A percentile compares a stretch with the other conserved stretches of the same genome.
phyloP scores from a whole-genome alignment of 2,888 invertebrate genomes.

The Punctoribates punctum region DNA sequence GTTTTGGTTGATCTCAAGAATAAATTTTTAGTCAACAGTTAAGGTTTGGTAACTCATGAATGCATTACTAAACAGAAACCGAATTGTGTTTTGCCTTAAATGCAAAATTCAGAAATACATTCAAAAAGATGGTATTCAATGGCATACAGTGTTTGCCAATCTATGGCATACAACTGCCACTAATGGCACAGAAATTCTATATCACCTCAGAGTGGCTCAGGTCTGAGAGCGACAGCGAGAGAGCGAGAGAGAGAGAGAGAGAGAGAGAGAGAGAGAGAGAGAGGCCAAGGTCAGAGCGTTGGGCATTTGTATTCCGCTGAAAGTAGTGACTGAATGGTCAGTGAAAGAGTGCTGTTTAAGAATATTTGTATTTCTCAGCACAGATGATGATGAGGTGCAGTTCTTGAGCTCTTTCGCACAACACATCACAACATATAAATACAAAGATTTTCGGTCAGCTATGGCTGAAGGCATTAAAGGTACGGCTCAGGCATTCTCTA shows the following conservation, averaged over 20 bases:
- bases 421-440: neutral
- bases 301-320: neutral
- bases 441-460: neutral
- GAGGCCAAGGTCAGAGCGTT: neutral
- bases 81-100: neutral
- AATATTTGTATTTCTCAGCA: neutral
- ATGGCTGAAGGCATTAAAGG: neutral
- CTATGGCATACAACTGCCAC: neutral
- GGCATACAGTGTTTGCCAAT: too few relatives aligned
- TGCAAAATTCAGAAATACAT: neutral
- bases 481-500: neutral
- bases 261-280: neutral
- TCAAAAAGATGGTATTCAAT: neutral
- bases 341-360: neutral
- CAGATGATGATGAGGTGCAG: neutral
- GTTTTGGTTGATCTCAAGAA: neutral
- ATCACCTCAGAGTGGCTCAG: neutral
- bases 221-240: too few relatives aligned
- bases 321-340: neutral
- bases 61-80: neutral
- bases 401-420: neutral
- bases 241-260: too few relatives aligned
- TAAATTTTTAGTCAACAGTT: neutral
- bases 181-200: neutral
- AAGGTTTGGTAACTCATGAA: constrained; percentile 4